These are phyloP conservation scores for Microctonus brassicae DNA, from an alignment of 2,888 invertebrate genomes.

Conservation along the genomic window DNA sequence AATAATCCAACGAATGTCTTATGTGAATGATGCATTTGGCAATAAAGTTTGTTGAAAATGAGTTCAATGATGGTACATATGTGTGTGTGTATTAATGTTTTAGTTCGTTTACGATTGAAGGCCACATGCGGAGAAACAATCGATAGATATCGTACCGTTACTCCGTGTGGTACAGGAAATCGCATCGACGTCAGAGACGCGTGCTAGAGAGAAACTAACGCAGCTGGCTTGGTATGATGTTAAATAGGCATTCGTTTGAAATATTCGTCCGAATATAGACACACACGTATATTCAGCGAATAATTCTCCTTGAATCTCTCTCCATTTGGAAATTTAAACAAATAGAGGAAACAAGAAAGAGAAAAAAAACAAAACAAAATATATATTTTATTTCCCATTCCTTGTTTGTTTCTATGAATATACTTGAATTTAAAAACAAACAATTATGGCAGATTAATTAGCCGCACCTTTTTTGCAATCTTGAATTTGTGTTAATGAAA, in stretches of 20 bases:
- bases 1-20: neutral
- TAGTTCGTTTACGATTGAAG: slow-evolving; percentile 10
- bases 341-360: too few relatives aligned
- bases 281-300: neutral
- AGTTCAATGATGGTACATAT: neutral
- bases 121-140: slow-evolving; percentile 42
- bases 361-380: neutral
- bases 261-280: slow-evolving; percentile 8
- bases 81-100: neutral
- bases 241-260: slow-evolving; percentile 1
- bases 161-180: slow-evolving; percentile 51
- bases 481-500: slow-evolving; percentile 1
- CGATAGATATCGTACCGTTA: slow-evolving; percentile 53
- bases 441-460: neutral
- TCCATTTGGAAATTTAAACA: neutral
- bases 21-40: neutral
- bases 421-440: neutral
- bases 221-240: slow-evolving; percentile 19
- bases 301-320: neutral
- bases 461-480: neutral
- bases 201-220: slow-evolving; percentile 29
- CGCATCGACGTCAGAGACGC: slow-evolving; percentile 35
- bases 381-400: neutral
- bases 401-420: neutral
- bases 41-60: neutral